Percentiles rank a stretch among this genome's conserved stretches.
Evolutionary conservation across 1,140 invertebrate genomes (phyloP).

Genomic region (Hycleus phaleratus): DNA sequence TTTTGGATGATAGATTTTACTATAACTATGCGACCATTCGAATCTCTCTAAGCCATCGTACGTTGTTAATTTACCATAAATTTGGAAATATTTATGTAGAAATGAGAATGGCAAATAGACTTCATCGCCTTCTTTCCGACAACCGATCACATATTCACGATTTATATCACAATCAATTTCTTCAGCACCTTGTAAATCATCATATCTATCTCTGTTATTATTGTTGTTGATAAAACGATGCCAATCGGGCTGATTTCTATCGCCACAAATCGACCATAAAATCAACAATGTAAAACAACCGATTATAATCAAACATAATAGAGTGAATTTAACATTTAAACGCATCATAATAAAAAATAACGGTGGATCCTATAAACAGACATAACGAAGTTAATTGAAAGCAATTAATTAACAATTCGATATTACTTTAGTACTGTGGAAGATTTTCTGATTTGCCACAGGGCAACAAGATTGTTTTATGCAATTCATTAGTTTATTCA

Average conservation of each 20-base stretch:
- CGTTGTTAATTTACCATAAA: constrained; percentile 69
- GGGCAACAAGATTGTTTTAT: constrained; percentile 15
- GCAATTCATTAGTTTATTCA: constrained; percentile 27
- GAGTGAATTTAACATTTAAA: constrained; percentile 48
- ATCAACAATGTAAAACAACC: constrained; percentile 45
- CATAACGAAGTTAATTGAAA: neutral
- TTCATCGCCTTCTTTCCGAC: constrained; percentile 77
- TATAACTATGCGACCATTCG: constrained; percentile 91
- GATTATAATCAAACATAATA: constrained; percentile 43
- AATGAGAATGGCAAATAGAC: constrained; percentile 90
- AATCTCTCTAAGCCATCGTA: constrained; percentile 68
- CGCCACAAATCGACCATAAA: constrained; percentile 50
- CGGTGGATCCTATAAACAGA: constrained; percentile 34
- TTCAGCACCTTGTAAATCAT: constrained; percentile 47
- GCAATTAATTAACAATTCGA: neutral
- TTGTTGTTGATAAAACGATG: no score
- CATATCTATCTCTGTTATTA: neutral
- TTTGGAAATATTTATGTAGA: constrained; percentile 90
- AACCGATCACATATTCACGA: constrained; percentile 76
- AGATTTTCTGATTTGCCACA: constrained; percentile 24
- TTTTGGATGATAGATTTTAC: constrained; percentile 83
- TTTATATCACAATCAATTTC: constrained; percentile 88
- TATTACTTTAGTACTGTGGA: constrained; percentile 25
- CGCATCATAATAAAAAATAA: constrained; percentile 49
- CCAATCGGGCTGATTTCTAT: constrained; percentile 25